These are phyloP conservation scores for Xerus rutilus DNA, from an alignment of 2,797 vertebrate genomes.

Conservation along the genomic window DNA sequence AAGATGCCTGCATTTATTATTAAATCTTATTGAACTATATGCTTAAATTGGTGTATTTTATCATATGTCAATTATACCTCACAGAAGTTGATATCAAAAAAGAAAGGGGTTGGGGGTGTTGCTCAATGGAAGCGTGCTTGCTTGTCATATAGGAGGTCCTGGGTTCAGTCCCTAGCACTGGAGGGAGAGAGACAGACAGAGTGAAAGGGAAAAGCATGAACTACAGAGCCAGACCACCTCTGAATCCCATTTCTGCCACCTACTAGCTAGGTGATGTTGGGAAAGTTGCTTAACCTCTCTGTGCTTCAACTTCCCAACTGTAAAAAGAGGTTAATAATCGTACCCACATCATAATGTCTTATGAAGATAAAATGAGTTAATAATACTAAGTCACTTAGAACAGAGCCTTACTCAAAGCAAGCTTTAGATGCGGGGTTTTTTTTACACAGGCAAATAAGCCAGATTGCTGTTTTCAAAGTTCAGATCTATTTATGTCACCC, in stretches of 20 bases:
- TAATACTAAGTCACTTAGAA: not conserved
- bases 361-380: not conserved
- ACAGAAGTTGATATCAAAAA: not conserved
- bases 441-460: not conserved
- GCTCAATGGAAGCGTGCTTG: too few species aligned
- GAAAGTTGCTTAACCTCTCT: not conserved
- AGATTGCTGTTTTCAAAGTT: constrained; percentile 28
- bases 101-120: not conserved
- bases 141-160: too few species aligned
- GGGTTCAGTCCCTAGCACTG: too few species aligned
- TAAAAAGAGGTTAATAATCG: not conserved
- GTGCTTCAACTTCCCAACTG: not conserved
- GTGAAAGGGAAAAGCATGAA: not conserved
- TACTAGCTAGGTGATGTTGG: not conserved
- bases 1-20: not conserved
- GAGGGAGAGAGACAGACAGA: too few species aligned
- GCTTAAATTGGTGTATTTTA: too few species aligned
- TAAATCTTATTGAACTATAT: not conserved
- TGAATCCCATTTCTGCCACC: not conserved
- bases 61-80: not conserved
- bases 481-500: not conserved
- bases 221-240: not conserved
- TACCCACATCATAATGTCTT: not conserved
- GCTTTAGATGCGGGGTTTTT: not conserved
- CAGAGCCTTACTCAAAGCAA: not conserved